Percentiles rank a stretch among this genome's conserved stretches.
phyloP scores from a whole-genome alignment of 1,140 invertebrate genomes.

The Brachionus rotundiformis region DNA sequence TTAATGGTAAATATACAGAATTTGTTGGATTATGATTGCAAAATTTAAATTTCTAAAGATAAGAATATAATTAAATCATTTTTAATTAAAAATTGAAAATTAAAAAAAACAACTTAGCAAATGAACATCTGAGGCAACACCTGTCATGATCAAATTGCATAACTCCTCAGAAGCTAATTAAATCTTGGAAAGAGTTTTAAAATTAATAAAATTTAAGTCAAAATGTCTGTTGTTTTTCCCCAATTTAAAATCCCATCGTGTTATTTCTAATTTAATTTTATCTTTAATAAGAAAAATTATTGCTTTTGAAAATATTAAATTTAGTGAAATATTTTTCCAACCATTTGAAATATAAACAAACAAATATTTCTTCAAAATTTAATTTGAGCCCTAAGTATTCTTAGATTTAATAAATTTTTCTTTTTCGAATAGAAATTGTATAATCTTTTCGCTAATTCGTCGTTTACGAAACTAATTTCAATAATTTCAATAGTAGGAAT shows the following conservation, averaged over 20 bases:
- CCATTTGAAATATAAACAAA: conserved; percentile 4
- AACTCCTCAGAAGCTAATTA: background rate
- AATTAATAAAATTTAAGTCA: background rate
- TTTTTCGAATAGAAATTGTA: background rate
- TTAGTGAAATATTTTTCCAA: background rate
- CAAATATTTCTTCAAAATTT: conserved; percentile 1
- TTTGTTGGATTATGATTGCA: background rate
- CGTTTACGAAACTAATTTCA: conserved; percentile 38
- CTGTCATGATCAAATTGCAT: background rate
- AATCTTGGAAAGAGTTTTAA: background rate
- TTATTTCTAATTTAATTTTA: conserved; percentile 3
- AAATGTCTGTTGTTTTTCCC: background rate
- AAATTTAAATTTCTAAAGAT: background rate
- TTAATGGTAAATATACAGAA: too few species aligned
- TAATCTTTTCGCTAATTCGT: conserved; percentile 24
- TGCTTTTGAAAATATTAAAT: background rate
- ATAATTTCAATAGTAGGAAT: conserved; percentile 5
- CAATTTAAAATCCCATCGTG: background rate
- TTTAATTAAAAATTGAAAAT: background rate
- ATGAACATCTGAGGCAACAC: background rate
- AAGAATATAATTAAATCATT: background rate
- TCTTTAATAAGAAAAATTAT: background rate
- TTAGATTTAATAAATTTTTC: conserved; percentile 1
- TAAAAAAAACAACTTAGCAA: too few species aligned
- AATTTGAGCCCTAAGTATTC: conserved; percentile 25